Percentiles rank a stretch among this genome's conserved stretches.
Evolutionary conservation across 1,140 invertebrate genomes (phyloP).

Genomic region (Orussus abietinus): DNA sequence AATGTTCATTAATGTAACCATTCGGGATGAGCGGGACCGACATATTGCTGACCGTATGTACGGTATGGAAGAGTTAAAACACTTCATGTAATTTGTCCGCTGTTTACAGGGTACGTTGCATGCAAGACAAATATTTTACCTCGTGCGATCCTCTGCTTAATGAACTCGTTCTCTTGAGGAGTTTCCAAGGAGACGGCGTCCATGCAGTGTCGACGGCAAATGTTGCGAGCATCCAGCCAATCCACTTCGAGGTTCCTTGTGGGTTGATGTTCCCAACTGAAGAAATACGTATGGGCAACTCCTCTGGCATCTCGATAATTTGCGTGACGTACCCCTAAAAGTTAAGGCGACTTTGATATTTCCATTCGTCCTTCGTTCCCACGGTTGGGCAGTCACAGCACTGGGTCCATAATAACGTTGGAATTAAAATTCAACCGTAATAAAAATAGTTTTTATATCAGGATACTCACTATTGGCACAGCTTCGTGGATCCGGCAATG

Average conservation of each 20-base stretch:
- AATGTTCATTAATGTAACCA: no score
- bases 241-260: constrained; percentile 83
- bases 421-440: neutral
- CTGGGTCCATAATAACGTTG: neutral
- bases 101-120: no score
- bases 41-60: no score
- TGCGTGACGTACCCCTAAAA: constrained; percentile 76
- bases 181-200: constrained; percentile 88
- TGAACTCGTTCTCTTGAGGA: constrained; percentile 85
- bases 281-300: constrained; percentile 87
- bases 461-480: constrained; percentile 79
- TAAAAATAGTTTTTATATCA: neutral
- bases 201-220: constrained; percentile 89
- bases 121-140: no score
- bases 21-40: no score
- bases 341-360: constrained; percentile 16
- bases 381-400: neutral
- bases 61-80: no score
- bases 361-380: neutral
- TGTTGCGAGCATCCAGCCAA: constrained; percentile 87
- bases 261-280: constrained; percentile 86
- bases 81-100: no score
- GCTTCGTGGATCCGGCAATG: constrained; percentile 81
- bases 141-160: constrained; percentile 78
- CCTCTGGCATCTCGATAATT: constrained; percentile 81